These are phyloP conservation scores for Syngnathus typhle DNA, from an alignment of 2,113 vertebrate species.

Conservation along the genomic window DNA sequence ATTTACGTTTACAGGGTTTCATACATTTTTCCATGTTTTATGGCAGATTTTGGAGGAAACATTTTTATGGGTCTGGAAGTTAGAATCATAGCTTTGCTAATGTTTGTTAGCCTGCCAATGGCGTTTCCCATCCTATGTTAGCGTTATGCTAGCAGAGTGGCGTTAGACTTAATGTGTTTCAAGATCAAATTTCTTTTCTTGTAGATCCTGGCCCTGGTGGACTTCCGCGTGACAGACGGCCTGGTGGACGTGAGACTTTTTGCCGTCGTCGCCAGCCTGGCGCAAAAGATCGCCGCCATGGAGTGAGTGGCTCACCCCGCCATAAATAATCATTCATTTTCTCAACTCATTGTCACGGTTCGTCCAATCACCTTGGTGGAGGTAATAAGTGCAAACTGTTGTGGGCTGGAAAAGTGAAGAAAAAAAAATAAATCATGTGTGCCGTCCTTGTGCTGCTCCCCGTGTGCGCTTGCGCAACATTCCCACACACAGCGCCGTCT, in stretches of 20 bases:
- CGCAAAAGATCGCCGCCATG: slow-evolving; percentile 83
- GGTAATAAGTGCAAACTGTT: neutral
- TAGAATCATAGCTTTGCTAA: neutral
- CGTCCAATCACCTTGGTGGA: too few relatives aligned
- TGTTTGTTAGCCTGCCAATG: too few relatives aligned
- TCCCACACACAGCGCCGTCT: slow-evolving; percentile 68
- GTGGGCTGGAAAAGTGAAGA: slow-evolving; percentile 1
- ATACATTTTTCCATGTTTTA: neutral
- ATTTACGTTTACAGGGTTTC: slow-evolving; percentile 71
- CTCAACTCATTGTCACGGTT: too few relatives aligned
- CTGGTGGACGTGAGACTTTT: slow-evolving; percentile 89
- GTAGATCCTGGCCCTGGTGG: slow-evolving; percentile 90
- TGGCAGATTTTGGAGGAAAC: too few relatives aligned
- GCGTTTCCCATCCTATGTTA: too few relatives aligned
- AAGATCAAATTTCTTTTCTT: neutral
- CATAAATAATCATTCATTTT: slow-evolving; percentile 42
- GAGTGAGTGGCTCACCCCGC: slow-evolving; percentile 80
- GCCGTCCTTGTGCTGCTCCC: neutral
- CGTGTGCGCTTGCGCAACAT: slow-evolving; percentile 63
- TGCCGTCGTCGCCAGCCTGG: slow-evolving; percentile 85
- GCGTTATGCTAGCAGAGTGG: too few relatives aligned
- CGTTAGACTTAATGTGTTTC: neutral
- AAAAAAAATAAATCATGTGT: neutral
- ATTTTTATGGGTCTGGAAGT: too few relatives aligned
- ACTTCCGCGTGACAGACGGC: slow-evolving; percentile 90